Conservation (phyloP, 2,797 vertebrate species). For the Myotis vivesi region DNA sequence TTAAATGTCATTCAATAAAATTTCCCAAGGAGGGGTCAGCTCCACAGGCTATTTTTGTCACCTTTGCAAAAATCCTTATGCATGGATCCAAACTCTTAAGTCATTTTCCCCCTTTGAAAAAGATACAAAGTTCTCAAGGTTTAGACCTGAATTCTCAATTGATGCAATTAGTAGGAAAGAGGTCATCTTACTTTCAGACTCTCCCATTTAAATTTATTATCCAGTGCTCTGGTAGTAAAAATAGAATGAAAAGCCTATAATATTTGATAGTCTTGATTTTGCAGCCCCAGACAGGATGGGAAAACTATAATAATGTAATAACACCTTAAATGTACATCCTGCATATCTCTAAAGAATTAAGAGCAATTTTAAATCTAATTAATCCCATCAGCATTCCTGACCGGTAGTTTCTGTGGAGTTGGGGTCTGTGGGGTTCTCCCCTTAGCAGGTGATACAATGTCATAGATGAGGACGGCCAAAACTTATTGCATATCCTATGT, state of each 20-base stretch:
- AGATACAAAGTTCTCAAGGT: neutral
- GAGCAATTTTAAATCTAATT: neutral
- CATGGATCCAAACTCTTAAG: constrained; percentile 35
- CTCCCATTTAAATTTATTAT: constrained; percentile 49
- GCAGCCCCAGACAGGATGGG: neutral
- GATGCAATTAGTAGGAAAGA: neutral
- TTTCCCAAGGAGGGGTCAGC: constrained; percentile 9
- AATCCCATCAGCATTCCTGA: neutral
- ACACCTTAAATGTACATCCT: constrained; percentile 2
- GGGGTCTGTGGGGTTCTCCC: neutral
- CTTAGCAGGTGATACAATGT: neutral
- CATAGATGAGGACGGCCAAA: neutral
- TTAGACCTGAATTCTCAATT: neutral
- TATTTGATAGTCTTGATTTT: constrained; percentile 54
- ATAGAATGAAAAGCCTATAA: neutral
- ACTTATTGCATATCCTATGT: neutral
- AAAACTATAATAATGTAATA: constrained; percentile 3
- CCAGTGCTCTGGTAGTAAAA: neutral
- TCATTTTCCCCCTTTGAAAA: constrained; percentile 1
- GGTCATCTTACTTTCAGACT: constrained; percentile 9
- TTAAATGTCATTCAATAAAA: constrained; percentile 36
- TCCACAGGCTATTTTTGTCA: constrained; percentile 46
- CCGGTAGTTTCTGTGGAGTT: neutral
- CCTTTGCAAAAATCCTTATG: constrained; percentile 24
- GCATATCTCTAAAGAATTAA: neutral